Base-by-base conservation (phyloP, 2,797 vertebrate species). In the Propithecus perrieri region DNA sequence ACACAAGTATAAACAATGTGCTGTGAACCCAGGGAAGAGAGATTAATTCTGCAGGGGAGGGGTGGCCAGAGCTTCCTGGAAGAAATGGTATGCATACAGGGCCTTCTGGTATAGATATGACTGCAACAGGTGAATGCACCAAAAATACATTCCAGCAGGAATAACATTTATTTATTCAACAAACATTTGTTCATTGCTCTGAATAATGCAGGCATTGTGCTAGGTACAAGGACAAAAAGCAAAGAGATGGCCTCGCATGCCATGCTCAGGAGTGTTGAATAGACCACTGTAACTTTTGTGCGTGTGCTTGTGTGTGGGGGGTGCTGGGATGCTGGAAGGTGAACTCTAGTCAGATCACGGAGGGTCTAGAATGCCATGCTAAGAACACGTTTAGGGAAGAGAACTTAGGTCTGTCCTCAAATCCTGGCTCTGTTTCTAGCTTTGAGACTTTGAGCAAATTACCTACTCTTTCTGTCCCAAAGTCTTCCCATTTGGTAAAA, bases 131-230 rank as follows among this genome's bases (percentile, higher is more conserved):
- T 4, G 10, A 86, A 46, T 46, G 46, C 24, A 38, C 55, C n/a
- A 94, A 78, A 95, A 92, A 71, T 75, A 90, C 67, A 95, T 89
- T 75, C 69, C 22, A 79, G 18, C 72, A 20, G 35, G 33, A 81
- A 46, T 0, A 65, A 24, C 33, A 76, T 46, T 85, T 93, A 81
- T 76, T 93, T 92, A 79, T 67, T 43, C 48, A 79, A 63, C 4
- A 71, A 78, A 75, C 48, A 48, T 87, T 55, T 72, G 35, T 72
- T 85, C 35, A 43, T 85, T 83, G 43, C 24, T 30, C 15, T 63
- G 43, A 85, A 74, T 74, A 89, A 93, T 38, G 53, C 14, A 57
- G 48, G 61, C 30, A 67, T 30, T 57, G 6, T 74, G 22, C 38
- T 15, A 4, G 22, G 33, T 35, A 83, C 7, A 38, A 74, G 78